phyloP scores from a whole-genome alignment of 2,888 invertebrate genomes.

The Protonemura montana region DNA sequence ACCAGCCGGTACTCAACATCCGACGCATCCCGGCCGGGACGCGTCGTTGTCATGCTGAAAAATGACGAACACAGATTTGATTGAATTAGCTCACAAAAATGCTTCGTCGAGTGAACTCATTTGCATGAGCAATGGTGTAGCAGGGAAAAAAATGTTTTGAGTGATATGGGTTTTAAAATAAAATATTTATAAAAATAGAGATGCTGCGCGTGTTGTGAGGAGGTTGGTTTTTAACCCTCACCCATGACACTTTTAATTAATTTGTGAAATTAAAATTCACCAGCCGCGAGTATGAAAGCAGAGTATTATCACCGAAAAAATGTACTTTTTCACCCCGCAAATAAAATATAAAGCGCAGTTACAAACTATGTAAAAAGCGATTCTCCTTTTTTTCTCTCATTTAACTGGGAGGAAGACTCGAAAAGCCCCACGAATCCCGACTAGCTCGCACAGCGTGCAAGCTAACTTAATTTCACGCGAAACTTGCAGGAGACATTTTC shows the following conservation, averaged over 20 bases:
- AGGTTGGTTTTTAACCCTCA: neutral
- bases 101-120: slow-evolving; percentile 28
- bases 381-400: neutral
- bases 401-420: neutral
- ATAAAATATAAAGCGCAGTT: slow-evolving; percentile 8
- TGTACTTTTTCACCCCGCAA: neutral
- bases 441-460: slow-evolving; percentile 1
- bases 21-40: neutral
- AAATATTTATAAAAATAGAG: slow-evolving; percentile 17
- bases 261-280: slow-evolving; percentile 22
- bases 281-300: slow-evolving; percentile 1
- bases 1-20: slow-evolving; percentile 8
- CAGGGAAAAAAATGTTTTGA: neutral
- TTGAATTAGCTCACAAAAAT: slow-evolving; percentile 33
- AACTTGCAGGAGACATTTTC: slow-evolving; percentile 38
- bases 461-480: slow-evolving; percentile 35
- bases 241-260: slow-evolving; percentile 15
- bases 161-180: neutral
- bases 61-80: slow-evolving; percentile 40
- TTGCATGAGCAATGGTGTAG: slow-evolving; percentile 26
- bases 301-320: slow-evolving; percentile 13
- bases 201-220: neutral
- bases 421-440: neutral
- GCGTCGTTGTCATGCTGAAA: slow-evolving; percentile 16
- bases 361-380: slow-evolving; percentile 21